Base-by-base conservation (phyloP, 2,888 invertebrate species). In the Eumerus sabulonum region DNA sequence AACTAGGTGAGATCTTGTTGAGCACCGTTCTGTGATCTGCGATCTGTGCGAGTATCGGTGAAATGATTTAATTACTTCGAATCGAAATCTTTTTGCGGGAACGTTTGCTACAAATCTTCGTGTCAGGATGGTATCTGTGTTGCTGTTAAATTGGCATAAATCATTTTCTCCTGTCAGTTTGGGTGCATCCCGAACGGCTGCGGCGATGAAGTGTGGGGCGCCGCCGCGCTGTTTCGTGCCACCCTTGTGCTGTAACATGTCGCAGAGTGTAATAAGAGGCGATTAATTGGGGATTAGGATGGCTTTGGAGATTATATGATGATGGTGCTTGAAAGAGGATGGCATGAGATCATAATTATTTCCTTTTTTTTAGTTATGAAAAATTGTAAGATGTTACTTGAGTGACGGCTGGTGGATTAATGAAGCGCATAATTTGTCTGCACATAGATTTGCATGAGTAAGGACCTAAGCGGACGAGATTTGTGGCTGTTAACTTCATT, bases 91-190 rank as follows among this genome's bases (percentile, higher is more conserved):
- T 16, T 51, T 51, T 27, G 9, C 3, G n/a, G 16, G 14, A 45
- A 47, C 38, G 51, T 40, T 54, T 36, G 50, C 73, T 73, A 85
- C 86, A 85, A 72, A 83, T 72, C 72, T 82, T 67, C 64, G 54
- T 67, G 82, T 51, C 63, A 74, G 16, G 40, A 66, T 56, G 17
- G 54, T 67, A 64, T 67, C 74, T 36, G 45, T 74, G 77, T 67
- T 71, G 70, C 79, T 82, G 66, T 82, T 82, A 82, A 82, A 82
- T 74, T 38, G 16, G 67, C 68, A 82, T 82, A 82, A 82, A 82
- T 82, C 82, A 82, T 54, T 62, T 66, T 54, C 67, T 54, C 9
- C 67, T 35, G 73, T 76, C 82, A 60, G 60, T 45, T 60, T 73
- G 68, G 13, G 72, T 57, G 66, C 38, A 64, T 45, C 40, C 27